These are phyloP conservation scores for Sporophila hypoxantha DNA, from an alignment of 2,113 vertebrate species.

Conservation along the genomic window DNA sequence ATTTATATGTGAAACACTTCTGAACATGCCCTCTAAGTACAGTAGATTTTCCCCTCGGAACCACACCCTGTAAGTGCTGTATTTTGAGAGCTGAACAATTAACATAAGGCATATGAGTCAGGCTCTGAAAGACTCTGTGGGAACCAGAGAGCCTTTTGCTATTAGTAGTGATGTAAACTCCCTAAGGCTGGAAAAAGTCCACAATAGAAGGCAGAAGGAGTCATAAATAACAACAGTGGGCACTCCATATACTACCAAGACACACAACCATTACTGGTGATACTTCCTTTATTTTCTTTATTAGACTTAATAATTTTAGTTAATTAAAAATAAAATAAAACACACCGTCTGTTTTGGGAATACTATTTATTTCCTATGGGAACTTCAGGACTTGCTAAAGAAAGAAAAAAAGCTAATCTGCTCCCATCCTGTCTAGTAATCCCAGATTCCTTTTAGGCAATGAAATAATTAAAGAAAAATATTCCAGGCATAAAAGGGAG, in stretches of 20 bases:
- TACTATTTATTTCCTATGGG: constrained; percentile 67
- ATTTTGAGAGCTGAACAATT: constrained; percentile 86
- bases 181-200: constrained; percentile 78
- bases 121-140: constrained; percentile 84
- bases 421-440: constrained; percentile 66
- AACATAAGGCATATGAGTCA: constrained; percentile 85
- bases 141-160: constrained; percentile 83
- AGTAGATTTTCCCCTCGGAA: constrained; percentile 74
- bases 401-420: constrained; percentile 53
- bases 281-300: constrained; percentile 60
- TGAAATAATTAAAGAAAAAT: constrained; percentile 64
- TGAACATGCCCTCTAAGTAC: constrained; percentile 79
- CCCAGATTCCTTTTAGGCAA: constrained; percentile 59
- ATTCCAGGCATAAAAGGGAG: constrained; percentile 59
- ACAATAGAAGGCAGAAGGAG: constrained; percentile 72
- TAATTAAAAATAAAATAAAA: constrained; percentile 55
- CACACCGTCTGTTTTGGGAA: constrained; percentile 39
- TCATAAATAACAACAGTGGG: constrained; percentile 75
- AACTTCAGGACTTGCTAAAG: constrained; percentile 62
- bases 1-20: constrained; percentile 80
- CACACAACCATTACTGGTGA: constrained; percentile 28
- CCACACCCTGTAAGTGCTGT: constrained; percentile 77
- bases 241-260: constrained; percentile 47
- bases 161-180: constrained; percentile 83
- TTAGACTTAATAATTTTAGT: constrained; percentile 49